These are phyloP conservation scores for Menidia beryllina DNA, from an alignment of 2,113 vertebrate species.

Conservation along the genomic window DNA sequence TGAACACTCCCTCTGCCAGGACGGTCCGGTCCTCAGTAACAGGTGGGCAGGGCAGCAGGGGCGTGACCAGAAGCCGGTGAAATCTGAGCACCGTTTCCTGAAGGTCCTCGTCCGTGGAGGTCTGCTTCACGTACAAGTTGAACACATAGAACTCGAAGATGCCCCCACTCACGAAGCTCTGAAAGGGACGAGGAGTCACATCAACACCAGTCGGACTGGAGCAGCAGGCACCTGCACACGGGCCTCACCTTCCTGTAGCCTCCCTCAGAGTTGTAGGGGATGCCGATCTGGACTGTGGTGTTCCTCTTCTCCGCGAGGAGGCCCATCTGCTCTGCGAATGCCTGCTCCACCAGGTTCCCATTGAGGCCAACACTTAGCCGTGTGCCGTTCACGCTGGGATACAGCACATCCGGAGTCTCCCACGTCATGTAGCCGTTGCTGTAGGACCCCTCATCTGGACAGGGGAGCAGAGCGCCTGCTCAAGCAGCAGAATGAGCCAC, in stretches of 20 bases:
- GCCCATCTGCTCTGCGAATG: slow-evolving; percentile 10
- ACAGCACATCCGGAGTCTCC: slow-evolving; percentile 53
- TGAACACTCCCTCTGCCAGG: slow-evolving; percentile 49
- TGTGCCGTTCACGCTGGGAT: slow-evolving; percentile 5
- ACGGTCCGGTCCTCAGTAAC: slow-evolving; percentile 45
- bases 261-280: slow-evolving; percentile 68
- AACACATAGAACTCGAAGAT: slow-evolving; percentile 60
- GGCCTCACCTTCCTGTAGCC: slow-evolving; percentile 67
- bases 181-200: background rate
- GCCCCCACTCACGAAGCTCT: slow-evolving; percentile 59
- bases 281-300: slow-evolving; percentile 23
- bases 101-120: slow-evolving; percentile 13
- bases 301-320: slow-evolving; percentile 35
- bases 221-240: accelerated
- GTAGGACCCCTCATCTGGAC: slow-evolving; percentile 59
- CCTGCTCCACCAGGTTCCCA: slow-evolving; percentile 47
- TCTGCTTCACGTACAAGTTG: slow-evolving; percentile 67
- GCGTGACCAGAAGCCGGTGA: slow-evolving; percentile 48
- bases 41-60: slow-evolving; percentile 26
- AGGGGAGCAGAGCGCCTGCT: background rate
- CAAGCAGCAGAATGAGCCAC: background rate
- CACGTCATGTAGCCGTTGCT: slow-evolving; percentile 45
- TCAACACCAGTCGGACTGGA: too few relatives aligned
- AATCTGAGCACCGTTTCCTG: slow-evolving; percentile 39
- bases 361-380: slow-evolving; percentile 41